Conservation (phyloP, 2,113 vertebrate genomes). For the Thryonomys swinderianus region DNA sequence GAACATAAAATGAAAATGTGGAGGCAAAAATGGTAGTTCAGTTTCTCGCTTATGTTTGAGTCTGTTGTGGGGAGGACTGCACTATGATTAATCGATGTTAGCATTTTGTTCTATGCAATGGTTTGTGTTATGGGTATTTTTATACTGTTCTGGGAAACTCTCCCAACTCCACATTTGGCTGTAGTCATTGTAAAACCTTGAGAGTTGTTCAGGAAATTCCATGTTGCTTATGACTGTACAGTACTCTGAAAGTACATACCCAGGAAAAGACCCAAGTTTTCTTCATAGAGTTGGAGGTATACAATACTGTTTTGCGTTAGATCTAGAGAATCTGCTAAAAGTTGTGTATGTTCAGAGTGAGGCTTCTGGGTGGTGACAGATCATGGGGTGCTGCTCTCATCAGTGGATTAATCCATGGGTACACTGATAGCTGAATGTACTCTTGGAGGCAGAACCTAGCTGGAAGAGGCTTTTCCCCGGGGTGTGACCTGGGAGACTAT, state of each 20-base stretch:
- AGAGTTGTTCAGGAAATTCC: slow-evolving; percentile 71
- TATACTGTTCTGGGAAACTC: slow-evolving; percentile 72
- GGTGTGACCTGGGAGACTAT: not conserved
- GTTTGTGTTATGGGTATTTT: slow-evolving; percentile 56
- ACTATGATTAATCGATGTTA: slow-evolving; percentile 57
- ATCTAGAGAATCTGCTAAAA: not conserved
- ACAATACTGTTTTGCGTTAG: not conserved
- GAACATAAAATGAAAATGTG: not conserved
- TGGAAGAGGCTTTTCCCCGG: not conserved
- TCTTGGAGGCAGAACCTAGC: not conserved
- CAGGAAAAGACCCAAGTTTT: slow-evolving; percentile 67
- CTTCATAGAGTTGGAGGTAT: not conserved
- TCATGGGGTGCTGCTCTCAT: not conserved
- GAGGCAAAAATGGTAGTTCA: not conserved
- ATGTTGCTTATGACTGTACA: slow-evolving; percentile 46
- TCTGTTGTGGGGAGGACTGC: not conserved
- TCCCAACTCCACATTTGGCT: slow-evolving; percentile 73
- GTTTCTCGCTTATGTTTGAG: slow-evolving; percentile 9
- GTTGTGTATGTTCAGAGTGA: not conserved
- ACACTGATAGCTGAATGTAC: not conserved
- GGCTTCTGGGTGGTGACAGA: not conserved
- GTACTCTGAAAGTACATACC: slow-evolving; percentile 64
- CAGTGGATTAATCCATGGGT: not conserved
- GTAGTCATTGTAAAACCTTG: slow-evolving; percentile 60
- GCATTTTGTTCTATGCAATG: slow-evolving; percentile 22